Conservation (phyloP, 2,888 invertebrate species). For the Trissolcus brochymenae region DNA sequence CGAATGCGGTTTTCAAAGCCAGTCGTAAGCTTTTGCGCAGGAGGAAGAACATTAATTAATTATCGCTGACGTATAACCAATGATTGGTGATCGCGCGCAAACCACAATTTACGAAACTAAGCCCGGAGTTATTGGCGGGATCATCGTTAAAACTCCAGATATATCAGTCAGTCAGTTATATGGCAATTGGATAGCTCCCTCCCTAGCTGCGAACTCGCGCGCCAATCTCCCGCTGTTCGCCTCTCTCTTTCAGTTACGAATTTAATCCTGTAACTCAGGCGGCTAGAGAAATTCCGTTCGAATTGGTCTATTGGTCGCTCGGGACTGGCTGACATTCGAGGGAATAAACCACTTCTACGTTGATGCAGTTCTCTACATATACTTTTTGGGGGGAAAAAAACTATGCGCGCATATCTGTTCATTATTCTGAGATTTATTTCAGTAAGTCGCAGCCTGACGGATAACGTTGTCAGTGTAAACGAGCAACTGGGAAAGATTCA, state of each 20-base stretch:
- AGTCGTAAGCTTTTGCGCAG: slow-evolving; percentile 66
- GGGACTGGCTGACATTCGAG: slow-evolving; percentile 62
- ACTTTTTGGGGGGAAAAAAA: slow-evolving; percentile 34
- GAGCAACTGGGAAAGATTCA: slow-evolving; percentile 38
- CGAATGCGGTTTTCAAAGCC: slow-evolving; percentile 5
- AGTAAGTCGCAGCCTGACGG: slow-evolving; percentile 56
- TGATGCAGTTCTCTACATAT: slow-evolving; percentile 42
- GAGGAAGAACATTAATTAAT: slow-evolving; percentile 76
- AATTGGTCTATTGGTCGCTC: slow-evolving; percentile 59
- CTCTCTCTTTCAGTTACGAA: slow-evolving; percentile 44
- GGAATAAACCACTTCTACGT: slow-evolving; percentile 61
- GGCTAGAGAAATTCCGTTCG: slow-evolving; percentile 55
- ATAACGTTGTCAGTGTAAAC: slow-evolving; percentile 57
- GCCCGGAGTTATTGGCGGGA: slow-evolving; percentile 75
- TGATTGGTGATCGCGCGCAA: slow-evolving; percentile 73
- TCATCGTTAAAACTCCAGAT: slow-evolving; percentile 75
- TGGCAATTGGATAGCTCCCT: slow-evolving; percentile 33
- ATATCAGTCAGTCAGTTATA: slow-evolving; percentile 69
- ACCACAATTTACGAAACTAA: slow-evolving; percentile 73
- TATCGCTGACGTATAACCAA: slow-evolving; percentile 72
- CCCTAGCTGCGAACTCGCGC: slow-evolving; percentile 19
- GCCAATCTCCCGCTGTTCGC: slow-evolving; percentile 6
- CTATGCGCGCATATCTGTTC: slow-evolving; percentile 43
- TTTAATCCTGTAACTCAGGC: slow-evolving; percentile 67
- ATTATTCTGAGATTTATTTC: slow-evolving; percentile 57